A percentile compares a stretch with the other conserved stretches of the same genome.
Conservation (phyloP, 2,113 vertebrate genomes). For the Aix galericulata region DNA sequence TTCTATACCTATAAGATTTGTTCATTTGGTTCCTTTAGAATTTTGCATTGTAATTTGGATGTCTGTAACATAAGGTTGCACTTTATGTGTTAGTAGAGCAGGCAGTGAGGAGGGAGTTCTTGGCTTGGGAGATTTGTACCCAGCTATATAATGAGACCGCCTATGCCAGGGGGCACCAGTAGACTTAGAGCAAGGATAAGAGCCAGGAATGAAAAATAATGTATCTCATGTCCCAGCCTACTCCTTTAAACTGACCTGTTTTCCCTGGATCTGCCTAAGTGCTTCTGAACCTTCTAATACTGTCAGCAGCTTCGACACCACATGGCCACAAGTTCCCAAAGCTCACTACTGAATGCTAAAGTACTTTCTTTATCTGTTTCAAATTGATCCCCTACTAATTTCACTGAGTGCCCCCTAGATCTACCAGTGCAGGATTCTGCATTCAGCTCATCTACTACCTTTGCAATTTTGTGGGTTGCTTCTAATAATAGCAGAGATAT, state of each 20-base stretch:
- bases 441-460: neutral
- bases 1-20: neutral
- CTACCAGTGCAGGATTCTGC: neutral
- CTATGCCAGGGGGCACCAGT: neutral
- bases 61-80: neutral
- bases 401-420: neutral
- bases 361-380: neutral
- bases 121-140: neutral
- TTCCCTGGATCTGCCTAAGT: neutral
- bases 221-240: neutral
- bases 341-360: conserved; percentile 7
- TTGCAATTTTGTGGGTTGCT: neutral
- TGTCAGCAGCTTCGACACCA: neutral
- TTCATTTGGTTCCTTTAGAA: neutral
- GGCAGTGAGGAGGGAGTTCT: neutral
- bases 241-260: conserved; percentile 4
- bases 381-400: neutral
- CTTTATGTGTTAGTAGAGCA: neutral
- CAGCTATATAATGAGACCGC: neutral
- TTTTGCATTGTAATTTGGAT: neutral
- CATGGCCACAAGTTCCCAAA: neutral
- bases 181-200: neutral
- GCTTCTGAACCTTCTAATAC: neutral
- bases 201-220: neutral
- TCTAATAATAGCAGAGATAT: conserved; percentile 38